Percentiles rank a stretch among this genome's conserved stretches.
Evolutionary conservation across 2,888 invertebrate genomes (phyloP).

Genomic region (Trichogramma evanescens): DNA sequence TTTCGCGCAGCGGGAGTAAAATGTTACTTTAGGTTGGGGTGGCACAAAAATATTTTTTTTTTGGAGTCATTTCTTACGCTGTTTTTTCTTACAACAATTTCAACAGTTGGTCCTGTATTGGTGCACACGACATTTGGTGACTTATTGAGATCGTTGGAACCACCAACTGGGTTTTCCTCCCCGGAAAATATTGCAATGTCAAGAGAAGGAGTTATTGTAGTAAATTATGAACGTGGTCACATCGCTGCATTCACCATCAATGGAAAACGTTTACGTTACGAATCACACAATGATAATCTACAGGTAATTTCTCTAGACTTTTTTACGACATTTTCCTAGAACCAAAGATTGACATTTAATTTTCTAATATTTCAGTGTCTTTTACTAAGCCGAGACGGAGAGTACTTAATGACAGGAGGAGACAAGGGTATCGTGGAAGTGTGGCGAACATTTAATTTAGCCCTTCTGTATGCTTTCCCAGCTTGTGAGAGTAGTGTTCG

Average conservation of each 20-base stretch:
- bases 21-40: too few species aligned
- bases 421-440: conserved; percentile 97
- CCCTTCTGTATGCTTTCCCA: conserved; percentile 95
- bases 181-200: conserved; percentile 90
- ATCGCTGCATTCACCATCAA: conserved; percentile 93
- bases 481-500: conserved; percentile 92
- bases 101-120: conserved; percentile 80
- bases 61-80: background rate
- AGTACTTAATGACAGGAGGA: conserved; percentile 96
- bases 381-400: conserved; percentile 92
- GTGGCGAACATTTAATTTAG: conserved; percentile 95
- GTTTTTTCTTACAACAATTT: background rate
- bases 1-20: too few species aligned
- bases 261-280: conserved; percentile 79
- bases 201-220: conserved; percentile 91
- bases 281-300: conserved; percentile 90
- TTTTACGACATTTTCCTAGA: background rate
- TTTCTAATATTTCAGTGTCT: conserved; percentile 60
- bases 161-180: conserved; percentile 66
- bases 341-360: background rate
- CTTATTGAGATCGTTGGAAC: conserved; percentile 81
- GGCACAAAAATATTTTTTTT: background rate
- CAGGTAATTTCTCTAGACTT: conserved; percentile 57
- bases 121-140: conserved; percentile 98
- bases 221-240: conserved; percentile 86